Percentiles rank a stretch among this genome's conserved stretches.
These are phyloP conservation scores for Meloe dianella DNA, from an alignment of 2,888 invertebrate species.

Conservation along the genomic window DNA sequence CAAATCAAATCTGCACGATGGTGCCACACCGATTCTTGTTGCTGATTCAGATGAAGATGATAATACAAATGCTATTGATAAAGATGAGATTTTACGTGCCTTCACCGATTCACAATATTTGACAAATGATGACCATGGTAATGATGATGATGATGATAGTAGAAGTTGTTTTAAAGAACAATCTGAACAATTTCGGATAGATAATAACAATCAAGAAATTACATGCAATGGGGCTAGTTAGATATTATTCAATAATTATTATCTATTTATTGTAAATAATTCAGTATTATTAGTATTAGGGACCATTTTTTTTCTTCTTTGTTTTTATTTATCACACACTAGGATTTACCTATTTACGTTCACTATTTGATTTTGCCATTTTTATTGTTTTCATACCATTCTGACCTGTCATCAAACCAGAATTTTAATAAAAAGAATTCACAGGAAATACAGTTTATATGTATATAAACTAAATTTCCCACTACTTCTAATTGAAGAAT, in stretches of 20 bases:
- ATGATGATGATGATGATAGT: constrained; percentile 43
- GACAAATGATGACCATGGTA: constrained; percentile 28
- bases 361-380: neutral
- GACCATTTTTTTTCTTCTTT: constrained; percentile 10
- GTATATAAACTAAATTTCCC: neutral
- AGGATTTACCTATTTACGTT: constrained; percentile 1
- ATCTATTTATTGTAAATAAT: constrained; percentile 20
- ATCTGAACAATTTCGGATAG: constrained; percentile 40
- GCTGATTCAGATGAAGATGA: constrained; percentile 59
- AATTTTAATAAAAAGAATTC: neutral
- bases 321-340: constrained; percentile 12
- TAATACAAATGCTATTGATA: constrained; percentile 33
- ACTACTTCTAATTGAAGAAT: neutral
- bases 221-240: constrained; percentile 42
- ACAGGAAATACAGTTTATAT: neutral
- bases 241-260: constrained; percentile 12
- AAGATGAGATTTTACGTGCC: constrained; percentile 43
- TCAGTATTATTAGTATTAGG: constrained; percentile 37
- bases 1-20: constrained; percentile 63
- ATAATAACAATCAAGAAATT: constrained; percentile 39
- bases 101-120: constrained; percentile 36
- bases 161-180: constrained; percentile 45
- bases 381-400: neutral
- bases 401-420: neutral
- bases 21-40: constrained; percentile 64